Base-by-base conservation (phyloP, 2,113 vertebrate species). In the Heloderma charlesbogerti region DNA sequence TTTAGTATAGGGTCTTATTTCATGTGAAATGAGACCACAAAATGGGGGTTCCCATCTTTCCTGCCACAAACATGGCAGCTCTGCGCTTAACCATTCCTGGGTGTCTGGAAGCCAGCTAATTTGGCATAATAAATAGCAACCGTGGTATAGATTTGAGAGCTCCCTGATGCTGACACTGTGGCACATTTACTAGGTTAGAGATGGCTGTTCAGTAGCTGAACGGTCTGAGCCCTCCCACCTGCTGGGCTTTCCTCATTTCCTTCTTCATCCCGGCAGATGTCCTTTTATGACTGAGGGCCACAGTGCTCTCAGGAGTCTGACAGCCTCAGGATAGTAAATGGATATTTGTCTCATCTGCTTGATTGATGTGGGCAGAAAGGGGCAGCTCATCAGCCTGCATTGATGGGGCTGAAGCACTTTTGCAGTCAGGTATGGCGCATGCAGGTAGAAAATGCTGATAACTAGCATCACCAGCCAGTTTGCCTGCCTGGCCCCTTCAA, bases 291-390 rank as follows among this genome's bases (percentile, higher is more conserved):
- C 4, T 69, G 60, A 51, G 8, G 9, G 60, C 71, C 63, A 78
- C 43, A 10, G n/a, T n/a, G 25, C 48, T 87, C 69, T 90, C 34
- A 48, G 29, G 48, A 72, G 79, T 6, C n/a, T 74, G 91, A 77
- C 5, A 88, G 9, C 1, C 75, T 31, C 88, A 57, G 31, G 86
- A 92, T 90, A 86, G 51, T 89, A 88, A 16, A 25, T 86, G 34
- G 43, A 78, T 37, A 29, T 89, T 90, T 81, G 51, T 57, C 67
- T 92, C 89, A 79, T 22, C n/a, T n/a, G 37, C 3, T 25, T 91
- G 81, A 72, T 22, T 72, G 69, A 87, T 81, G 25, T n/a, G 81
- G 90, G 75, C n/a, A 92, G 85, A 88, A 78, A 2, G 74, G 84
- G 90, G 22, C 54, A 86, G 51, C 18, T 37, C 83, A 63, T 74